phyloP scores from a whole-genome alignment of 1,140 invertebrate genomes.

The Kradibia gibbosae region DNA sequence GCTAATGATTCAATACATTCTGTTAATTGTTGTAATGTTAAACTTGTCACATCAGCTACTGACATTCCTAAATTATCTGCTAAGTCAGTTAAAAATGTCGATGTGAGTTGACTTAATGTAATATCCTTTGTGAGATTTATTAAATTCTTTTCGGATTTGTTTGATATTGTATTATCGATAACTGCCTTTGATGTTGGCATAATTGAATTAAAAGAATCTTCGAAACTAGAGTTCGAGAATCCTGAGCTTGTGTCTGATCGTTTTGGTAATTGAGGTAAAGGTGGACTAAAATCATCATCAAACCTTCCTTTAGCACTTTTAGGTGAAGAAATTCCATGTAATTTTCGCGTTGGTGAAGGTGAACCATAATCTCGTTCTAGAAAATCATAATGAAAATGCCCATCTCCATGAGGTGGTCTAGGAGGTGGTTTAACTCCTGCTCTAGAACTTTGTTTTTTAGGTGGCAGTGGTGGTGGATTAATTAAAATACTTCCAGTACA shows the following conservation, averaged over 20 bases:
- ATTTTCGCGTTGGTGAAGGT: constrained; percentile 61
- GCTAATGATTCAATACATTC: constrained; percentile 78
- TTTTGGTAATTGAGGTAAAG: constrained; percentile 61
- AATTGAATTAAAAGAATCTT: constrained; percentile 67
- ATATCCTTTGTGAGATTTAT: constrained; percentile 76
- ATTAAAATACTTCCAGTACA: constrained; percentile 75
- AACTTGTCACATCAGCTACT: constrained; percentile 82
- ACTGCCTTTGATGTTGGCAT: constrained; percentile 55
- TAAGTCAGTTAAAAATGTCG: constrained; percentile 84
- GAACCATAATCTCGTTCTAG: constrained; percentile 74
- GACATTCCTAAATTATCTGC: constrained; percentile 83
- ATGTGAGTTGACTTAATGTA: constrained; percentile 85
- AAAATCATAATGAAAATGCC: constrained; percentile 76
- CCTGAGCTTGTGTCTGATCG: constrained; percentile 56
- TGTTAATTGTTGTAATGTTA: constrained; percentile 88
- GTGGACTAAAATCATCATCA: constrained; percentile 68
- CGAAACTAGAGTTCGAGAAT: constrained; percentile 63
- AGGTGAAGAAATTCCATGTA: constrained; percentile 56
- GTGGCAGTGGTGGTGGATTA: constrained; percentile 87
- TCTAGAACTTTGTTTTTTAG: constrained; percentile 79
- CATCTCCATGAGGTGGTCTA: constrained; percentile 77
- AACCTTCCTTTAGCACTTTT: constrained; percentile 58
- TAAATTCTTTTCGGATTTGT: constrained; percentile 43
- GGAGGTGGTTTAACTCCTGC: constrained; percentile 76
- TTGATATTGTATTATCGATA: constrained; percentile 11